Evolutionary conservation across 2,888 invertebrate genomes (phyloP), one percentile per base, ranked within the genome.

Genomic region (Cremastinae sp.): DNA sequence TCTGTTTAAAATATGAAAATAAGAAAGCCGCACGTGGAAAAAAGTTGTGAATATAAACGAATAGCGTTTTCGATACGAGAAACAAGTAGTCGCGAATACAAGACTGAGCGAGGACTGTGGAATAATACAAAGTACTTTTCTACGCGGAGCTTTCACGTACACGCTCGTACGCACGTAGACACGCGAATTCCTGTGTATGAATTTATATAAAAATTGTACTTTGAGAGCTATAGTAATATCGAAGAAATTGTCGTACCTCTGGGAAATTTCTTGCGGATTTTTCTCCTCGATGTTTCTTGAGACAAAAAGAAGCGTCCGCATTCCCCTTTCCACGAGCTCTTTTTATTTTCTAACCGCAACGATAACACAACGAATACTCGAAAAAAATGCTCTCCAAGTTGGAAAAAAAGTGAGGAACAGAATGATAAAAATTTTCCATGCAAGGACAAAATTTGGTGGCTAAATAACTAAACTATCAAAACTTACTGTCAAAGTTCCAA

Each of bases 11-110:
- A 28, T 28, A 28, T 28, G 28, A 28, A 28, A 28, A 28, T 3
- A 4, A 45, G 45, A 41, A 16, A 28, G 61, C 45, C 45, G 1
- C 16, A 41, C 2, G 37, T 20, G 45, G 28, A 20, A 16, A n/a
- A 43, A 14, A 70, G 22, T 45, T 47, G 16, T 16, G 47, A 62
- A 68, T 68, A 45, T 62, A 58, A 75, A 51, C 51, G 66, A 55
- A 66, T 51, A 12, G 51, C 51, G 45, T 56, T 72, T 53, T 55
- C 62, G 56, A 62, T 49, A 45, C 14, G 41, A 28, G 65, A 7
- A 61, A 41, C 58, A 58, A 65, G 45, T 22, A 47, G 56, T 35
- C 9, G 5, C 2, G 53, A 43, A 66, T 56, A 66, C 20, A 20
- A 9, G 37, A 9, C 7, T 66, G 35, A 28, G 49, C 12, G 35